Percentiles rank a stretch among this genome's conserved stretches.
phyloP scores from a whole-genome alignment of 2,797 vertebrate species.

The Pelodytes ibericus region DNA sequence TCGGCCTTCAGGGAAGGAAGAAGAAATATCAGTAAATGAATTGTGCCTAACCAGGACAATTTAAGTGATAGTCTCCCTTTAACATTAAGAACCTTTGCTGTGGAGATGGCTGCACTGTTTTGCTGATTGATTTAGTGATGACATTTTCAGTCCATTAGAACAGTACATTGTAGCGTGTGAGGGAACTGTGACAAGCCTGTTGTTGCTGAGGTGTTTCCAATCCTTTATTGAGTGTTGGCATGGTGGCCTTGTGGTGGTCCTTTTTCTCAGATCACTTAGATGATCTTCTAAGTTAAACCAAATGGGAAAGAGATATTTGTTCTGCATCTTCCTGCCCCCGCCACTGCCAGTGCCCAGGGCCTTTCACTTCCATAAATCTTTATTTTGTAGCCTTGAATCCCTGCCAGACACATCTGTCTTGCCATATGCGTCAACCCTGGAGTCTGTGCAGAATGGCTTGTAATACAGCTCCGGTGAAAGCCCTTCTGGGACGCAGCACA shows the following conservation, averaged over 20 bases:
- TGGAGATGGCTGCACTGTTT: not conserved
- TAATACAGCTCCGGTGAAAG: constrained; percentile 87
- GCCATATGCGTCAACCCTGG: constrained; percentile 96
- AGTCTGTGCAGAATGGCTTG: constrained; percentile 88
- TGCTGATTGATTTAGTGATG: not conserved
- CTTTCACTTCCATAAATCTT: constrained; percentile 97
- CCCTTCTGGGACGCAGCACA: constrained; percentile 80
- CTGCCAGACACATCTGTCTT: constrained; percentile 98
- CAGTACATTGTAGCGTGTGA: not conserved
- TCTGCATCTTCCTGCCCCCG: constrained; percentile 76
- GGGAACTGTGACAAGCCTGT: not conserved
- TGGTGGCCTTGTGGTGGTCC: constrained; percentile 63
- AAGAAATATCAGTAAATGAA: too few species aligned
- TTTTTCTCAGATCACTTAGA: constrained; percentile 71
- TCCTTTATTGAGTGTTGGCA: constrained; percentile 11
- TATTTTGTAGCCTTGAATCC: constrained; percentile 90
- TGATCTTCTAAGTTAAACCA: constrained; percentile 75
- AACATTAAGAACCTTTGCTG: too few species aligned
- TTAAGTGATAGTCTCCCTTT: too few species aligned
- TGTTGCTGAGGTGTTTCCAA: constrained; percentile 18
- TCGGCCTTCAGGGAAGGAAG: too few species aligned
- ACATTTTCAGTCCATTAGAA: not conserved
- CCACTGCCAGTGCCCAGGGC: constrained; percentile 92
- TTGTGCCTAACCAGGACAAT: too few species aligned
- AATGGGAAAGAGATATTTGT: constrained; percentile 83